phyloP scores from a whole-genome alignment of 2,888 invertebrate species.

The Bibio marci region DNA sequence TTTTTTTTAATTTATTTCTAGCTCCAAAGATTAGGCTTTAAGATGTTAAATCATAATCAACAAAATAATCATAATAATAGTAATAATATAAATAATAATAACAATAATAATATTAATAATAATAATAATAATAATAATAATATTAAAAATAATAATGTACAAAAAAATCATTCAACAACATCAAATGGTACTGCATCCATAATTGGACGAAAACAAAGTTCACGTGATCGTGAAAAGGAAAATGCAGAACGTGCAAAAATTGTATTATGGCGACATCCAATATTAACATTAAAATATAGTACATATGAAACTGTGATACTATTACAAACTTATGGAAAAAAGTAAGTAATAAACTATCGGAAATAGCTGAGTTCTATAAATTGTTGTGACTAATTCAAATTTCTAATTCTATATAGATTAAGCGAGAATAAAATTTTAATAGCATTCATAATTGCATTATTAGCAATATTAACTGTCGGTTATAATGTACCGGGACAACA shows the following conservation, averaged over 20 bases:
- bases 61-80: conserved; percentile 6
- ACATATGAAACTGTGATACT: conserved; percentile 51
- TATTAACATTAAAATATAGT: conserved; percentile 66
- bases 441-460: conserved; percentile 22
- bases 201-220: conserved; percentile 20
- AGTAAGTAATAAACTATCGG: conserved; percentile 34
- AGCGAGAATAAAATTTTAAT: conserved; percentile 23
- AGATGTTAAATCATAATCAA: conserved; percentile 31
- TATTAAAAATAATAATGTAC: conserved; percentile 7
- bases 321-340: conserved; percentile 36
- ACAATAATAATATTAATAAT: conserved; percentile 3
- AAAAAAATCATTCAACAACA: conserved; percentile 6
- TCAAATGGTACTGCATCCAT: conserved; percentile 14
- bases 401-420: conserved; percentile 16
- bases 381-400: no score
- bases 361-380: no score
- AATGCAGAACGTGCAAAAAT: conserved; percentile 43
- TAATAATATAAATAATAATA: conserved; percentile 16
- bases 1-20: conserved; percentile 17
- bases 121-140: conserved; percentile 3
- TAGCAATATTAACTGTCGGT: conserved; percentile 22
- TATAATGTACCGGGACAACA: conserved; percentile 27
- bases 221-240: conserved; percentile 27
- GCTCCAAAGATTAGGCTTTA: conserved; percentile 48
- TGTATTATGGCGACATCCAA: conserved; percentile 67